phyloP scores from a whole-genome alignment of 2,113 vertebrate genomes.

The Rhinogobius similis region DNA sequence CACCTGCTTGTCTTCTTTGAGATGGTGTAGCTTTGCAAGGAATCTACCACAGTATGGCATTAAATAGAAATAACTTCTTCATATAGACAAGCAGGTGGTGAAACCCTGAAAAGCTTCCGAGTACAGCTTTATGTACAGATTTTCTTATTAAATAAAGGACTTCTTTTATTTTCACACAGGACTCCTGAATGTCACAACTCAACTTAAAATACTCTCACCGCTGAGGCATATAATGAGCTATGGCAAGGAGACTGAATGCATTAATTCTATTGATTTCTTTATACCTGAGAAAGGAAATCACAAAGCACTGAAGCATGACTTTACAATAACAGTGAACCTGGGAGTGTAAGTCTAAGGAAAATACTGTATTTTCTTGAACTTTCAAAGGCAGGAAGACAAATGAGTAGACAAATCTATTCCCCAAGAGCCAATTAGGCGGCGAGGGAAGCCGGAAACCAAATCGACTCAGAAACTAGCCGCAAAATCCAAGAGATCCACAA shows the following conservation, averaged over 20 bases:
- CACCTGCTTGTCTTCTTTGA: too few relatives aligned
- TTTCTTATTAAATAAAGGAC: too few relatives aligned
- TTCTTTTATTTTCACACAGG: constrained; percentile 6
- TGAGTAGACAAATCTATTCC: constrained; percentile 15
- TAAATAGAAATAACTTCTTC: too few relatives aligned
- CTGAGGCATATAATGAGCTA: constrained; percentile 35
- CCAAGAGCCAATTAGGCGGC: constrained; percentile 21
- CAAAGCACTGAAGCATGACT: constrained; percentile 15
- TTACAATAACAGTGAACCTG: neutral
- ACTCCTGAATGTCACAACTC: constrained; percentile 1
- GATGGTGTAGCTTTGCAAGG: neutral
- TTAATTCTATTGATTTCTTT: neutral
- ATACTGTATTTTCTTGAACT: neutral
- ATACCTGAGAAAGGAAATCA: constrained; percentile 1
- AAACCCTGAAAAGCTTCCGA: too few relatives aligned
- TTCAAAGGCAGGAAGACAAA: constrained; percentile 10
- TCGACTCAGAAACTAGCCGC: constrained; percentile 1
- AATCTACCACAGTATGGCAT: neutral
- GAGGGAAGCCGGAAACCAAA: constrained; percentile 8
- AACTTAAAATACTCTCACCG: neutral
- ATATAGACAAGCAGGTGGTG: too few relatives aligned
- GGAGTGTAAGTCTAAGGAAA: neutral
- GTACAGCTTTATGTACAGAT: too few relatives aligned
- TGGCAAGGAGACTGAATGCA: constrained; percentile 11
- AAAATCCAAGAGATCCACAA: constrained; percentile 21